Conservation (phyloP, 2,113 vertebrate species). For the Silurus glanis region DNA sequence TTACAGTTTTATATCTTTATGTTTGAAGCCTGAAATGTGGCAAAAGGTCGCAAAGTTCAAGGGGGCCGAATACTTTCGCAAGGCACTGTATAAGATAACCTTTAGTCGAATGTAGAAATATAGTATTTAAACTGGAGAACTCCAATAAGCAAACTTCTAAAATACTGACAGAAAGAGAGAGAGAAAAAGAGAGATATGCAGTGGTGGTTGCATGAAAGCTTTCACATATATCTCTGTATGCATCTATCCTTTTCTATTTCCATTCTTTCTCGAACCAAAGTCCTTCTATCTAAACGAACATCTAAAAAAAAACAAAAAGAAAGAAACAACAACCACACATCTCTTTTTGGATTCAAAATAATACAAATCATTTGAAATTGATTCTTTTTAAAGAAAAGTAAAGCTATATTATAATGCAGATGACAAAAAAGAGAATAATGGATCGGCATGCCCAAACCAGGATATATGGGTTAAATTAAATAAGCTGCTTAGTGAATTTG, state of each 20-base stretch:
- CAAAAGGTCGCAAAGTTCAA: no score
- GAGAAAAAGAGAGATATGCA: no score
- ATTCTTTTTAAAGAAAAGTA: conserved; percentile 42
- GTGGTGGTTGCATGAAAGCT: no score
- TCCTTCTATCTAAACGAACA: conserved; percentile 10
- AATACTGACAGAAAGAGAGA: no score
- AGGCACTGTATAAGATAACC: no score
- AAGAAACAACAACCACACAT: conserved; percentile 60
- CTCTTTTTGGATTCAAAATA: conserved; percentile 42
- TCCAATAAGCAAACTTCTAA: no score
- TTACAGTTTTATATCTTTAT: no score
- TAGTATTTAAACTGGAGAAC: no score
- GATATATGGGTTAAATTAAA: conserved; percentile 21
- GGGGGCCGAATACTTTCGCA: no score
- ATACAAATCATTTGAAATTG: conserved; percentile 26
- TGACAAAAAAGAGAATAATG: conserved; percentile 14
- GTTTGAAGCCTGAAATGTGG: no score
- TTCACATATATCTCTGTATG: no score
- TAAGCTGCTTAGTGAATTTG: background rate
- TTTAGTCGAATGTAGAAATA: no score
- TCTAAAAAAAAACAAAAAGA: conserved; percentile 4
- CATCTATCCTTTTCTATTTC: conserved; percentile 4
- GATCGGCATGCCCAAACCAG: conserved; percentile 14
- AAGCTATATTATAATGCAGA: conserved; percentile 14
- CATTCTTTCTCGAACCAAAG: background rate